Evolutionary conservation across 2,888 invertebrate genomes (phyloP).

Genomic region (Melanostoma mellinum): DNA sequence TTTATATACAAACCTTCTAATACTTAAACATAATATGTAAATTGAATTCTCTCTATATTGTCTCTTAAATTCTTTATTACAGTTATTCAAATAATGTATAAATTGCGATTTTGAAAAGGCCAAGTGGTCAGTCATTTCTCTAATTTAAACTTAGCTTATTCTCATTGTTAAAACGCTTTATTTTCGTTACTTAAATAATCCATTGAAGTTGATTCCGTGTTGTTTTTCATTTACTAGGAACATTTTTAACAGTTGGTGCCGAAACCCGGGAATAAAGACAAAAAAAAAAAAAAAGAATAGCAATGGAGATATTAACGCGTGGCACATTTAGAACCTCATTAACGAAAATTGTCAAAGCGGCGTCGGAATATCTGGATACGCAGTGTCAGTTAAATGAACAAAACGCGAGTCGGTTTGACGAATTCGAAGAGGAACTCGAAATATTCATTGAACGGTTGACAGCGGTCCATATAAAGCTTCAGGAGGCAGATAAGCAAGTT

Average conservation of each 20-base stretch:
- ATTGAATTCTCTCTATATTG: too few species aligned
- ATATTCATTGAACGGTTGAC: conserved; percentile 32
- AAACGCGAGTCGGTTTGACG: conserved; percentile 15
- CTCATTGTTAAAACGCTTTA: too few species aligned
- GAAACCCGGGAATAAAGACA: conserved; percentile 33
- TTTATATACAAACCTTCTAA: too few species aligned
- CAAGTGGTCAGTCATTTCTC: too few species aligned
- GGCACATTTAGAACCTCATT: conserved; percentile 40
- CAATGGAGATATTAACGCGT: conserved; percentile 28
- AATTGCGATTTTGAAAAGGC: too few species aligned
- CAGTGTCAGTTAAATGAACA: conserved; percentile 27
- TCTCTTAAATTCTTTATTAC: too few species aligned
- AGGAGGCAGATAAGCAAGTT: conserved; percentile 28
- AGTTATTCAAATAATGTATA: too few species aligned
- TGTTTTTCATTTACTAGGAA: neutral
- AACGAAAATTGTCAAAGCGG: conserved; percentile 44
- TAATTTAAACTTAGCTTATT: too few species aligned
- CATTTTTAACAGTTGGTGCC: conserved; percentile 33
- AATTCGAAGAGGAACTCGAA: conserved; percentile 39
- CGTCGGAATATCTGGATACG: conserved; percentile 25
- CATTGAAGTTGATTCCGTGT: conserved; percentile 3
- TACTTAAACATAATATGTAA: too few species aligned
- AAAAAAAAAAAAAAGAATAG: conserved; percentile 12
- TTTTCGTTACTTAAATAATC: neutral
- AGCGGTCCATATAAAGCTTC: conserved; percentile 34